Conservation (phyloP, 2,888 invertebrate species). For the Priocnemis perturbator region DNA sequence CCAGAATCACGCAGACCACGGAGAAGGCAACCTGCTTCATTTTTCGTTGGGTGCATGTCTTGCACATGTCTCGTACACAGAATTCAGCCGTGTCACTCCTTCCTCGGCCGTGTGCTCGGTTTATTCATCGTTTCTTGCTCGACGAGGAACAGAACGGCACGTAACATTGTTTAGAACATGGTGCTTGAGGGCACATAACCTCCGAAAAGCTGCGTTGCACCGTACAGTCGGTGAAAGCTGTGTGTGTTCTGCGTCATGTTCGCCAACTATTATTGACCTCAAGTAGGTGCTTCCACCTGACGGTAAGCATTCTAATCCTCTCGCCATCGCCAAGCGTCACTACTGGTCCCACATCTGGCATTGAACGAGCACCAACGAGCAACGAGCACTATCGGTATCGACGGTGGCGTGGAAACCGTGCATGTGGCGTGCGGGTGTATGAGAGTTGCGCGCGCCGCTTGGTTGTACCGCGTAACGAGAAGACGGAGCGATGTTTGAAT, state of each 20-base stretch:
- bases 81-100: constrained; percentile 23
- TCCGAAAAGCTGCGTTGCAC: constrained; percentile 1
- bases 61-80: constrained; percentile 41
- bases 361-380: too few relatives aligned
- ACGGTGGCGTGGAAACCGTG: too few relatives aligned
- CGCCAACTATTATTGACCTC: constrained; percentile 38
- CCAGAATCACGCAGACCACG: constrained; percentile 65
- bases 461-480: too few relatives aligned
- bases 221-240: too few relatives aligned
- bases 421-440: too few relatives aligned
- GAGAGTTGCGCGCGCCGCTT: too few relatives aligned
- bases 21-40: constrained; percentile 71
- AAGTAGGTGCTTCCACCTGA: constrained; percentile 31
- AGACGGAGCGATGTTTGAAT: too few relatives aligned
- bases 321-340: too few relatives aligned
- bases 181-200: constrained; percentile 38
- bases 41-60: constrained; percentile 69
- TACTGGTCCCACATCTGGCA: too few relatives aligned
- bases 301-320: too few relatives aligned
- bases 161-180: constrained; percentile 26
- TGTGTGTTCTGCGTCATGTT: background rate
- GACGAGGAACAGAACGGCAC: constrained; percentile 4
- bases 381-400: too few relatives aligned
- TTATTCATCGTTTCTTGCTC: constrained; percentile 15
- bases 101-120: constrained; percentile 15